phyloP scores from a whole-genome alignment of 2,888 invertebrate species.

The Leptopilina myrica region DNA sequence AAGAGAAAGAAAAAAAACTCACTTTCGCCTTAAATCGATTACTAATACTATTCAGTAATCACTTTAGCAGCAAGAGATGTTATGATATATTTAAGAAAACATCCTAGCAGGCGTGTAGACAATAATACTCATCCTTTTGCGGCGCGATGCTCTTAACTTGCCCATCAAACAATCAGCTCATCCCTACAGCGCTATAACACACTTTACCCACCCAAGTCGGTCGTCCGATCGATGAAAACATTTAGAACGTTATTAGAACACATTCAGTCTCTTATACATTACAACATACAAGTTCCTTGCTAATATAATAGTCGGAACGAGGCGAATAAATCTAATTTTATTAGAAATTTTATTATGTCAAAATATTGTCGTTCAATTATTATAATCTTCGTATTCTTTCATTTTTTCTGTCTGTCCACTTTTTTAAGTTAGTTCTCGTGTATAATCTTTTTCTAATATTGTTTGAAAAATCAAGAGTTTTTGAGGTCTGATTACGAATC shows the following conservation, averaged over 20 bases:
- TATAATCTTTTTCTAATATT: too few species aligned
- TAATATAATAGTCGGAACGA: background rate
- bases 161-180: conserved; percentile 3
- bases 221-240: conserved; percentile 42
- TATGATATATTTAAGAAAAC: too few species aligned
- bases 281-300: background rate
- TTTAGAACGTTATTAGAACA: conserved; percentile 10
- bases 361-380: background rate
- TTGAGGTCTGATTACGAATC: too few species aligned
- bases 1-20: too few species aligned
- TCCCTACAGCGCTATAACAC: conserved; percentile 49
- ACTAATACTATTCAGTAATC: too few species aligned
- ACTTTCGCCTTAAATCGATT: too few species aligned
- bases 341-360: background rate
- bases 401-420: too few species aligned
- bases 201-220: conserved; percentile 50
- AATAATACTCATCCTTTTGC: background rate
- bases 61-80: too few species aligned
- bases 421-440: too few species aligned
- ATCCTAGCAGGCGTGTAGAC: background rate
- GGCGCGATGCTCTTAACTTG: background rate
- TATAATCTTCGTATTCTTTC: too few species aligned
- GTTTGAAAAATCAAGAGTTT: too few species aligned
- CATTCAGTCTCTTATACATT: conserved; percentile 8
- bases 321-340: background rate